Base-by-base conservation (phyloP, 2,888 invertebrate species). In the Blera fallax region DNA sequence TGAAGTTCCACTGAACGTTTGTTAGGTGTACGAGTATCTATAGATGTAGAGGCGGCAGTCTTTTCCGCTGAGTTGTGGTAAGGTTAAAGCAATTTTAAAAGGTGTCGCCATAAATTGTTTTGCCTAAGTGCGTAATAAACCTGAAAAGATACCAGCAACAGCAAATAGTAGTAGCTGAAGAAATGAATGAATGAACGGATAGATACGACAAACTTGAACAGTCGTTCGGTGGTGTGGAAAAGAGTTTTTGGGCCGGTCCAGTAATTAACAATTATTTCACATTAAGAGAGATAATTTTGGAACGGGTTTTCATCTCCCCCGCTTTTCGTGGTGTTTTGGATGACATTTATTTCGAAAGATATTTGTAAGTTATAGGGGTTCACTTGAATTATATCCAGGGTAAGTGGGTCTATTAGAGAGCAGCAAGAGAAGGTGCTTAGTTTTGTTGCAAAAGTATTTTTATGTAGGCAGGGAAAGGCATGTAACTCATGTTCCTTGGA, bases 211-310 rank as follows among this genome's bases (percentile, higher is more conserved):
- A 21, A 21, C 8, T 5, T 24, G 14, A n/a, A 10, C 24, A 24
- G 32, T 10, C 3, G 6, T 32, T 32, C 8, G 5, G 14, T 29
- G 34, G 48, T 21, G 40, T 52, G 50, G n/a, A 52, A 65, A 64
- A 48, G 29, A 54, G 45, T 50, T 77, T 60, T 52, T n/a, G n/a
- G 27, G 43, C 8, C 58, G 37, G 78, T 60, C 78, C 60, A 67
- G 78, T 73, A 83, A 83, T 83, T 83, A 83, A 67, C 83, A 78
- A 83, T 83, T 83, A 83, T 83, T 78, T 78, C 83, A 73, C 78
- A 83, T 83, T 83, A 83, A 78, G 56, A 27, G 45, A 65, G 77
- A 73, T 83, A 60, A 77, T 65, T 83, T 77, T 32, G 24, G 29
- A 56, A 45, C 27, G 7, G 69, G 21, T n/a, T 48, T 54, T 65